phyloP scores from a whole-genome alignment of 1,140 invertebrate species.

The Rhopalosiphum padi region DNA sequence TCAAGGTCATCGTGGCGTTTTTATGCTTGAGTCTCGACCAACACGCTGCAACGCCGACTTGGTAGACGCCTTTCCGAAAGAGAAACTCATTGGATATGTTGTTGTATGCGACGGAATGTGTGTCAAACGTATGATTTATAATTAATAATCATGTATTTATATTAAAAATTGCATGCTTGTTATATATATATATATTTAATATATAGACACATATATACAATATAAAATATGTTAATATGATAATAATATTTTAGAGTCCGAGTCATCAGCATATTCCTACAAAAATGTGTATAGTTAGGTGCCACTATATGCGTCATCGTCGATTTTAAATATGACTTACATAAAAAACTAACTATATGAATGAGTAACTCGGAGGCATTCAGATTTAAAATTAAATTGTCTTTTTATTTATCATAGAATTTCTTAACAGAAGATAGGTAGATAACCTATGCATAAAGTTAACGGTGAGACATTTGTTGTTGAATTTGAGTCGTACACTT shows the following conservation, averaged over 20 bases:
- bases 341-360: not conserved
- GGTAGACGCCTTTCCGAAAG: conserved; percentile 17
- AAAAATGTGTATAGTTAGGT: not conserved
- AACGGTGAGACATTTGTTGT: not conserved
- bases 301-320: not conserved
- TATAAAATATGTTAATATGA: not conserved
- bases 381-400: not conserved
- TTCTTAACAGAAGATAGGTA: not conserved
- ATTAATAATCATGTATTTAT: not conserved
- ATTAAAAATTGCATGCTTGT: not conserved
- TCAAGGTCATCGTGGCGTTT: not conserved
- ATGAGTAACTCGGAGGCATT: not conserved
- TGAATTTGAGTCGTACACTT: not conserved
- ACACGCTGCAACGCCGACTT: not conserved
- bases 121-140: conserved; percentile 43
- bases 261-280: not conserved
- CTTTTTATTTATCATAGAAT: not conserved
- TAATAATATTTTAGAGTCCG: not conserved
- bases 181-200: not conserved
- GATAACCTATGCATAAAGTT: not conserved
- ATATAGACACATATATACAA: not conserved
- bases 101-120: not conserved
- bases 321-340: not conserved
- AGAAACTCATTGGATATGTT: conserved; percentile 38
- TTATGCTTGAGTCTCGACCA: not conserved